Conservation (phyloP, 2,888 invertebrate species). For the Thymelicus acteon region DNA sequence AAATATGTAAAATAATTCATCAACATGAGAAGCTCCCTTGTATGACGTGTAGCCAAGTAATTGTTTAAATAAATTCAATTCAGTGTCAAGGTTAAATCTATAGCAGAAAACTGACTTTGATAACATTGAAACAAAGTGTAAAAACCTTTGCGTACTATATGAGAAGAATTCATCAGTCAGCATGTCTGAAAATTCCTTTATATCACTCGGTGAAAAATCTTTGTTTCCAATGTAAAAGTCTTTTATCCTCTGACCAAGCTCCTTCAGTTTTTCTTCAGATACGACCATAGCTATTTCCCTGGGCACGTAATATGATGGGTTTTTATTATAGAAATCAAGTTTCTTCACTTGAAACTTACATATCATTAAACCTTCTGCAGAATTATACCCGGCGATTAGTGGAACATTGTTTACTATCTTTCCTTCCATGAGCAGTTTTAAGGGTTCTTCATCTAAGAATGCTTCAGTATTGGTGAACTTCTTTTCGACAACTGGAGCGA, state of each 20-base stretch:
- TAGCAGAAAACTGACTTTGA: slow-evolving; percentile 48
- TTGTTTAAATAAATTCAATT: slow-evolving; percentile 50
- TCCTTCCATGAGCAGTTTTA: slow-evolving; percentile 48
- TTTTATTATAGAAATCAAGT: slow-evolving; percentile 47
- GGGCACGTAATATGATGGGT: slow-evolving; percentile 49
- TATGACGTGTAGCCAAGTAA: slow-evolving; percentile 37
- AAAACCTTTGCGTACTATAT: slow-evolving; percentile 47
- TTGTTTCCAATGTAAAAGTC: slow-evolving; percentile 45
- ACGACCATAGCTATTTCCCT: slow-evolving; percentile 49
- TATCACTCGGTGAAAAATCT: slow-evolving; percentile 44
- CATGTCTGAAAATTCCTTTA: slow-evolving; percentile 40
- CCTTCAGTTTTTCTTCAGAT: slow-evolving; percentile 40
- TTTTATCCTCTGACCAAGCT: slow-evolving; percentile 49
- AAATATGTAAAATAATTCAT: slow-evolving; percentile 70
- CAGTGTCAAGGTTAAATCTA: slow-evolving; percentile 49
- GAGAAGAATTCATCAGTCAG: slow-evolving; percentile 46
- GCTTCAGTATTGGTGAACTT: slow-evolving; percentile 48
- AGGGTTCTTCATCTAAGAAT: slow-evolving; percentile 51
- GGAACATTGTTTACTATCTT: slow-evolving; percentile 50
- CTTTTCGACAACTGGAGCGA: slow-evolving; percentile 58
- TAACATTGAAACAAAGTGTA: slow-evolving; percentile 42
- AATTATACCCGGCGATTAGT: slow-evolving; percentile 54
- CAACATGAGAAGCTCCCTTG: slow-evolving; percentile 67
- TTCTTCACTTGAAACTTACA: slow-evolving; percentile 45
- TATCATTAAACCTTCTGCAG: slow-evolving; percentile 52